Percentiles rank a stretch among this genome's conserved stretches.
Conservation (phyloP, 2,888 invertebrate species). For the Andrena marginata region DNA sequence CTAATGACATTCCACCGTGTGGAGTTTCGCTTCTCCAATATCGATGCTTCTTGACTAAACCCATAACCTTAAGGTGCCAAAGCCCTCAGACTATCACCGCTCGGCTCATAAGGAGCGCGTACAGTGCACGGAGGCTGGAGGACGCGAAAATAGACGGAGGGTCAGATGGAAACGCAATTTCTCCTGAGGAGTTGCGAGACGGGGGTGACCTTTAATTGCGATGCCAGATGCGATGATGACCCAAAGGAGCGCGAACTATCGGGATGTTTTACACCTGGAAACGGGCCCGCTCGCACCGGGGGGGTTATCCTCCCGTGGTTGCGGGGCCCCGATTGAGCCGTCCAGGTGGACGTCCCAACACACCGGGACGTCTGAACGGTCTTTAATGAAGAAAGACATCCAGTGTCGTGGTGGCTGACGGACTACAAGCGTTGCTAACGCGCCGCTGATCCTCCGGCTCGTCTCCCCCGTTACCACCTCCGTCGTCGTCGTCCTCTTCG, state of each 20-base stretch:
- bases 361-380: constrained; percentile 70
- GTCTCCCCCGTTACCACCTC: constrained; percentile 1
- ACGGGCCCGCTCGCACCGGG: constrained; percentile 58
- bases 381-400: constrained; percentile 77
- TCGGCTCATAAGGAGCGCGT: background rate
- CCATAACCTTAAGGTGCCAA: background rate
- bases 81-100: background rate
- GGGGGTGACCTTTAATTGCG: constrained; percentile 70
- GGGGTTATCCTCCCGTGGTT: constrained; percentile 57
- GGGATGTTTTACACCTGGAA: constrained; percentile 52
- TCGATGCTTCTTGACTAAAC: background rate
- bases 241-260: constrained; percentile 55
- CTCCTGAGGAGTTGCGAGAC: constrained; percentile 16
- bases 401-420: constrained; percentile 70
- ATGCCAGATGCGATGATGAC: constrained; percentile 54
- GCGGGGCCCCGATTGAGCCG: constrained; percentile 70
- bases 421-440: constrained; percentile 78
- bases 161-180: constrained; percentile 28
- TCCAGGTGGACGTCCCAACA: constrained; percentile 71
- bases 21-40: background rate
- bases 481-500: constrained; percentile 8
- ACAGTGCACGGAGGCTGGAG: background rate
- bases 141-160: constrained; percentile 11
- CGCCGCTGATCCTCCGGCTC: constrained; percentile 61
- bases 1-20: background rate